A percentile compares a stretch with the other conserved stretches of the same genome.
These are phyloP conservation scores for Abrostola triplasia DNA, from an alignment of 2,888 invertebrate species.

Conservation along the genomic window DNA sequence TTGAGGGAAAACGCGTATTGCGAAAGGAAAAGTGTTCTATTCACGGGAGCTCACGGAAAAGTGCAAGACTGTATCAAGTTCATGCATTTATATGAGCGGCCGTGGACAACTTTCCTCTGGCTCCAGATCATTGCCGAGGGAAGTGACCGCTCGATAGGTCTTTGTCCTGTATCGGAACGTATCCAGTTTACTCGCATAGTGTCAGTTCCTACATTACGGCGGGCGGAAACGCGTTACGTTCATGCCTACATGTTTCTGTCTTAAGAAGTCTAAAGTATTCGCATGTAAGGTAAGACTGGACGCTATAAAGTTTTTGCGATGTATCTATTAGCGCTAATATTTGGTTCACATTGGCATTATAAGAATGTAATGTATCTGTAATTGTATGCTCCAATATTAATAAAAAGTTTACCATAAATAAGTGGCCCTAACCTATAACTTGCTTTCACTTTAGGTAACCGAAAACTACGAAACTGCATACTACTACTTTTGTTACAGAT, in stretches of 20 bases:
- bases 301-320: conserved; percentile 2
- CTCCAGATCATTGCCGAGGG: conserved; percentile 78
- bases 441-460: too few species aligned
- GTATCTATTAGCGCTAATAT: conserved; percentile 27
- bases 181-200: conserved; percentile 74
- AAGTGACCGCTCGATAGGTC: conserved; percentile 83
- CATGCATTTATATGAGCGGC: conserved; percentile 84
- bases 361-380: not conserved
- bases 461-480: too few species aligned
- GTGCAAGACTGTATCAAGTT: conserved; percentile 83
- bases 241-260: conserved; percentile 40
- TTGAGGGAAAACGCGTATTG: conserved; percentile 64
- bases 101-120: conserved; percentile 80
- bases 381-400: too few species aligned
- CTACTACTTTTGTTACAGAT: conserved; percentile 12
- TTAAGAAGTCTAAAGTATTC: conserved; percentile 9
- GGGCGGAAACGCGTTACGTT: conserved; percentile 64
- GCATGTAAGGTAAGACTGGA: conserved; percentile 8
- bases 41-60: conserved; percentile 76
- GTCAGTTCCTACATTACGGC: conserved; percentile 61
- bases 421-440: too few species aligned
- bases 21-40: conserved; percentile 82
- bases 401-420: too few species aligned
- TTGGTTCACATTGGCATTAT: conserved; percentile 6
- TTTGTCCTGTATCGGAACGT: conserved; percentile 83